Base-by-base conservation (phyloP, 2,888 invertebrate genomes). In the Metopia argyrocephala region DNA sequence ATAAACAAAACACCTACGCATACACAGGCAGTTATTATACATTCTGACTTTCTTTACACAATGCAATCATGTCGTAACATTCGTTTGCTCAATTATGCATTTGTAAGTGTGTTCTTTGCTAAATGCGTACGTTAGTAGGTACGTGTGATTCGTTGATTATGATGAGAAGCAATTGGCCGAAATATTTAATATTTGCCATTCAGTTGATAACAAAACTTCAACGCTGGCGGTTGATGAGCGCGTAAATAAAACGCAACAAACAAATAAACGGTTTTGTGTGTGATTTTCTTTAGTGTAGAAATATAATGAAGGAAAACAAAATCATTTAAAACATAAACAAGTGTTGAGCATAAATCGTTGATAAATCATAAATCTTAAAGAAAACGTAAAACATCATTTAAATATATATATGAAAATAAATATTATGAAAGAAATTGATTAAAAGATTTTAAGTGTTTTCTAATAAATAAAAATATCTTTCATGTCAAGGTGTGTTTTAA, bases 201-300 rank as follows among this genome's bases (percentile, higher is more conserved):
- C 66, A 80, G 79, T 80, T 80, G 79, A 80, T 76, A 56, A 64
- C 76, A 68, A 52, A 71, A 71, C 76, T 71, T 76, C 68, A 80
- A 80, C 45, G 61, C 27, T 45, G 68, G 57, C 46, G 76, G 79
- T 80, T 50, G 79, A 46, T 62, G 23, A 27, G 5, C 38, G 38
- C 38, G 4, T n/a, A 38, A 15, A 12, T 38, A 12, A 31, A 27
- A 52, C 31, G 59, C 25, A 23, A 38, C 12, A 18, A 61, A 31
- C 18, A 6, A n/a, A n/a, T n/a, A n/a, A n/a, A n/a, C n/a, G 15
- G 9, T 27, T 54, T 15, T 25, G 23, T 54, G n/a, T 31, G 18
- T 1, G 9, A 18, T 12, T 6, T 23, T 15, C 23, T 38, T 20
- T 12, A 15, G 21, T 46, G 15, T 62, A 45, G 23, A 31, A 3